phyloP scores from a whole-genome alignment of 2,113 vertebrate genomes.

The Serilophus lunatus region DNA sequence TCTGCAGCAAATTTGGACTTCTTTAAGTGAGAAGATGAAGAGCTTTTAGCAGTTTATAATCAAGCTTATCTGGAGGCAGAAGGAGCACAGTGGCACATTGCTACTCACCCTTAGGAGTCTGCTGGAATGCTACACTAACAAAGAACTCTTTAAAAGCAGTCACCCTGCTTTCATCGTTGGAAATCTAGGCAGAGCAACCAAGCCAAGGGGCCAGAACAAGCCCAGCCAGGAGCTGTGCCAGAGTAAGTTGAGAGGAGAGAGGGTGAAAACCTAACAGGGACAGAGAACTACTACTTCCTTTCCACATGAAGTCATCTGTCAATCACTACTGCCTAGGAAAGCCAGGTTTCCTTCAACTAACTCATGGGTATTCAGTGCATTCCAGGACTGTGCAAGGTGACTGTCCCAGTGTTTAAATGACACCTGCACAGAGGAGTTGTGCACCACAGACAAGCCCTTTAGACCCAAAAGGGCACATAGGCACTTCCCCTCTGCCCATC shows the following conservation, averaged over 20 bases:
- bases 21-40: neutral
- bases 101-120: neutral
- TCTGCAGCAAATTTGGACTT: neutral
- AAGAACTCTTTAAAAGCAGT: neutral
- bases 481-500: neutral
- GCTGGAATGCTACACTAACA: neutral
- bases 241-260: neutral
- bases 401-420: neutral
- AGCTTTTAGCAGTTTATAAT: neutral
- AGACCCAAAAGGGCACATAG: neutral
- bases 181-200: neutral
- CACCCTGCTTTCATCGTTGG: neutral
- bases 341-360: neutral
- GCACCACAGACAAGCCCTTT: neutral
- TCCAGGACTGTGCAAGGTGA: neutral
- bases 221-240: neutral
- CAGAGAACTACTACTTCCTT: neutral
- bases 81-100: neutral
- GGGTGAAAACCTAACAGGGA: neutral
- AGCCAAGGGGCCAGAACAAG: neutral
- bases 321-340: neutral
- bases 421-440: rapidly evolving
- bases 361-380: rapidly evolving
- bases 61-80: neutral
- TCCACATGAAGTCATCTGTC: rapidly evolving